These are phyloP conservation scores for Ormyrus pomaceus DNA, from an alignment of 2,888 invertebrate genomes.

Conservation along the genomic window DNA sequence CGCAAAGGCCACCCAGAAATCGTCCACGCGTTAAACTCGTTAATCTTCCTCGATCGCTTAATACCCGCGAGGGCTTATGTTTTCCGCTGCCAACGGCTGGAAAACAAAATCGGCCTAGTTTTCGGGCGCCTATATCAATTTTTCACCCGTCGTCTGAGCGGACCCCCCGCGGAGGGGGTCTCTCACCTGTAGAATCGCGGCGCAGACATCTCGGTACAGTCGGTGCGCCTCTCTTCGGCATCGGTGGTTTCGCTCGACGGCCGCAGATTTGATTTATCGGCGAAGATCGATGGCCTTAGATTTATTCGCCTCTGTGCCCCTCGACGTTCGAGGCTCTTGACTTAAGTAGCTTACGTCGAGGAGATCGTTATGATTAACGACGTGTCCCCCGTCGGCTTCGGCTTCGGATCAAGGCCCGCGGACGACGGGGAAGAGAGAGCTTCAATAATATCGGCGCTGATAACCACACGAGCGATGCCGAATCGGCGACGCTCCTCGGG, in stretches of 20 bases:
- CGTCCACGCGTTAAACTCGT: too few relatives aligned
- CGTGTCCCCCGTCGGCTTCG: constrained; percentile 34
- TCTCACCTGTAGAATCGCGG: constrained; percentile 17
- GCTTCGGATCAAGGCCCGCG: constrained; percentile 29
- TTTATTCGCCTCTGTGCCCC: constrained; percentile 22
- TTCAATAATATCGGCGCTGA: too few relatives aligned
- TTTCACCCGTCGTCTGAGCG: neutral
- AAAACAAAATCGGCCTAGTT: constrained; percentile 20
- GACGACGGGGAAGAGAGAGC: neutral
- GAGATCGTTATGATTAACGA: constrained; percentile 55
- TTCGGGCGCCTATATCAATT: neutral
- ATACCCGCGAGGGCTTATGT: too few relatives aligned
- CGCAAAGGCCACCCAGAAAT: too few relatives aligned
- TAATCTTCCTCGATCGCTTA: too few relatives aligned
- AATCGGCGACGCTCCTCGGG: too few relatives aligned
- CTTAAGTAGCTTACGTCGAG: constrained; percentile 54
- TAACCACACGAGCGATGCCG: too few relatives aligned
- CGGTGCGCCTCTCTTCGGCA: too few relatives aligned
- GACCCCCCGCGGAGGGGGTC: neutral
- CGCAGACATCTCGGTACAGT: neutral
- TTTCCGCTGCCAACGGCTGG: neutral
- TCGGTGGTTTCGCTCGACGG: neutral
- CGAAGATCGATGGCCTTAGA: constrained; percentile 34
- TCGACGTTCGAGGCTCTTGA: constrained; percentile 1
- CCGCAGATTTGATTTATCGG: constrained; percentile 40